Evolutionary conservation across 2,888 invertebrate species (phyloP).

Genomic region (Tetranychus piercei): DNA sequence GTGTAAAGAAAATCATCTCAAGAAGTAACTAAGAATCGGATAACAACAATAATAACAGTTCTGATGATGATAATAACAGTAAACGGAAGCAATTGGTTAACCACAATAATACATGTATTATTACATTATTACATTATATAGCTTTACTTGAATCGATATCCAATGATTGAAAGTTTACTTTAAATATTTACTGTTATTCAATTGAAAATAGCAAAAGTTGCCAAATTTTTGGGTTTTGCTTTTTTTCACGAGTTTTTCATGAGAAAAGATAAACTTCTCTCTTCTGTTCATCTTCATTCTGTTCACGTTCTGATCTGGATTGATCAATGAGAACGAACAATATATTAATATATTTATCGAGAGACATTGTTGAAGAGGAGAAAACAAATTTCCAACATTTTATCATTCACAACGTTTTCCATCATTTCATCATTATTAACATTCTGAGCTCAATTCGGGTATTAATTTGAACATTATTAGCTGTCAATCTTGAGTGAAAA

Average conservation of each 20-base stretch:
- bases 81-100: constrained; percentile 5
- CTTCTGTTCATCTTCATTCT: background rate
- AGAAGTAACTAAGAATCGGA: too few relatives aligned
- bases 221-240: too few relatives aligned
- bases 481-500: too few relatives aligned
- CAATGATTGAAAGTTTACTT: background rate
- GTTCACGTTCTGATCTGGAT: background rate
- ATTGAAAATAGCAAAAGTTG: too few relatives aligned
- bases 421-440: background rate
- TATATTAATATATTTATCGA: background rate
- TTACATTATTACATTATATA: constrained; percentile 37
- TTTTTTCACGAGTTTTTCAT: background rate
- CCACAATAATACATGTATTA: background rate
- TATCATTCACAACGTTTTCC: background rate
- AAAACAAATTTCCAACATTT: background rate
- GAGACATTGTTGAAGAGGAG: too few relatives aligned
- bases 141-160: background rate
- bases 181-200: too few relatives aligned
- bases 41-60: background rate
- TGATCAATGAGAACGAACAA: background rate
- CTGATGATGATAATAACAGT: background rate
- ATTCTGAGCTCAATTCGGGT: background rate
- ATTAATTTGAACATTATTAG: too few relatives aligned
- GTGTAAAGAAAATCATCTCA: too few relatives aligned
- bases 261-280: too few relatives aligned